Base-by-base conservation (phyloP, 2,888 invertebrate genomes). In the Poecilobothrus nobilitatus region DNA sequence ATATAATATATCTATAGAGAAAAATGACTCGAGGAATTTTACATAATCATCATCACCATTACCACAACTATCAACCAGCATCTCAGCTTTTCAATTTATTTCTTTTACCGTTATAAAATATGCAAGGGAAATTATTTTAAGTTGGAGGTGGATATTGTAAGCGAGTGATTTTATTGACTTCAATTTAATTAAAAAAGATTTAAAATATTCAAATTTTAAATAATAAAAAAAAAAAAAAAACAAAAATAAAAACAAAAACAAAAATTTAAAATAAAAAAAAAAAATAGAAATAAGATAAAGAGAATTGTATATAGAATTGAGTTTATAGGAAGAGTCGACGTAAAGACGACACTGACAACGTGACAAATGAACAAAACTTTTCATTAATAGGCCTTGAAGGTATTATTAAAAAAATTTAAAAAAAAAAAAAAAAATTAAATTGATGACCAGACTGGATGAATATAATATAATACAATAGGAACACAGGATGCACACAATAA, bases 331-430 rank as follows among this genome's bases (percentile, higher is more conserved):
- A 27, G 27, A 27, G 3, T 27, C 27, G 27, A 27, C 27, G 27
- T 27, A 27, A 27, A 27, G 27, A 37, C 37, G 12, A 37, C 37
- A 37, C 10, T 6, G 53, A n/a, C 9, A 15, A 53, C 53, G 53
- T 53, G 53, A 53, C 53, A 53, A 53, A 53, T 53, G 53, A 53
- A 53, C 53, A 53, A 53, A 53, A 53, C 9, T 53, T 27, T 53
- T 53, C 53, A 53, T 53, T 53, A 53, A 53, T 53, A 53, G 53
- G 53, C 53, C 53, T 53, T 53, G n/a, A 53, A 27, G 53, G 53
- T 53, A 53, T 53, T 53, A 53, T 53, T 53, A 53, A 53, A 53
- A 44, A 44, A 15, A 15, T 9, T 44, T 15, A 15, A 44, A 9
- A 44, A 44, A 9, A 9, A 44, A 44, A 53, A 12, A 53, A 18